Conservation (phyloP, 2,113 vertebrate genomes). For the Phrynocephalus versicolor region DNA sequence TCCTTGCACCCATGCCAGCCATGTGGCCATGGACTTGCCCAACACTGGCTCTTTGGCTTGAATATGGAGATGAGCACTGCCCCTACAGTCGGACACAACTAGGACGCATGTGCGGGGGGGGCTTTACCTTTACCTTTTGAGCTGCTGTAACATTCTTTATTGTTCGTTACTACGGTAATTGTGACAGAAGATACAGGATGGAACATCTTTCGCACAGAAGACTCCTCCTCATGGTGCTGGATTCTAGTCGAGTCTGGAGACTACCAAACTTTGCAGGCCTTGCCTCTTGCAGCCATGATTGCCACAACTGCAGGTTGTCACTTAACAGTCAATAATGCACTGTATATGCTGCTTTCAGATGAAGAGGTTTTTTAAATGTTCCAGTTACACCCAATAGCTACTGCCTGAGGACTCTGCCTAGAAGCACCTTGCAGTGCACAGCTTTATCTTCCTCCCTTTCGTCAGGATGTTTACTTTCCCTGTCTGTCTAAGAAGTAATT, state of each 20-base stretch:
- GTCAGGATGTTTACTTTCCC: constrained; percentile 1
- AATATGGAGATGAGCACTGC: too few relatives aligned
- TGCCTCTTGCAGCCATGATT: neutral
- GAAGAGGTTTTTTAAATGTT: neutral
- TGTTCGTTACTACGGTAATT: neutral
- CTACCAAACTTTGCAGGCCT: neutral
- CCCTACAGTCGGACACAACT: too few relatives aligned
- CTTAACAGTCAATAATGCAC: neutral
- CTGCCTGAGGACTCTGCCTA: neutral
- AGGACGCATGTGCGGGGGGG: too few relatives aligned
- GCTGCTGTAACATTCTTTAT: too few relatives aligned
- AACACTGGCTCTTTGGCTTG: too few relatives aligned
- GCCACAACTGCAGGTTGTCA: neutral
- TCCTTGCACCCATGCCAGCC: too few relatives aligned
- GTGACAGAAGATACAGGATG: neutral
- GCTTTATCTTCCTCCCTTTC: neutral
- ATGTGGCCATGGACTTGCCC: too few relatives aligned
- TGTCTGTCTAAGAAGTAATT: neutral
- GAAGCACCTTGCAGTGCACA: neutral
- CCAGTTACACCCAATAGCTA: neutral
- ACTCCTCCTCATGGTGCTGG: neutral
- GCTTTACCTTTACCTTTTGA: too few relatives aligned
- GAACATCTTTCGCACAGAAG: neutral
- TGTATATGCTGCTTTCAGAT: neutral
- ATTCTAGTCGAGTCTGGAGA: neutral